Base-by-base conservation (phyloP, 2,888 invertebrate species). In the Timandra comae region DNA sequence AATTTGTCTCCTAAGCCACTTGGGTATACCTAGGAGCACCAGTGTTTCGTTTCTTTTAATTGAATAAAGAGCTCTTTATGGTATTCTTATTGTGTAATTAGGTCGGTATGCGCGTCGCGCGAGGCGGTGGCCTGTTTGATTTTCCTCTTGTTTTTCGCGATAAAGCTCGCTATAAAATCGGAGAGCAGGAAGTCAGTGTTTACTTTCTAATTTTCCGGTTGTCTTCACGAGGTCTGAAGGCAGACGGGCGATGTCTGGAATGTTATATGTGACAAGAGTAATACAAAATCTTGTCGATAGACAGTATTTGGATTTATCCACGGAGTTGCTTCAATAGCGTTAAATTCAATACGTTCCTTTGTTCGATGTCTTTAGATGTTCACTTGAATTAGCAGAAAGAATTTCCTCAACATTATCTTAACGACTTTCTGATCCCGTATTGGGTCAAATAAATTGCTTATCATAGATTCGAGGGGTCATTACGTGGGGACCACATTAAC, bases 141-240 rank as follows among this genome's bases (percentile, higher is more conserved):
- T 43, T 37, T 39, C 23, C 30, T 40, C 35, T 30, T 39, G 47
- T 60, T 57, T 60, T 51, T 44, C 43, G 35, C 41, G 36, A 55
- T 56, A 51, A 57, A 59, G 57, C 57, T 53, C 43, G 43, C 48
- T 58, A 55, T 55, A 59, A 59, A 66, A 58, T 63, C 49, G 43
- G 46, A 45, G 47, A 49, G 55, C 51, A 56, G 57, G 59, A 63
- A 67, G 68, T 59, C 62, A 56, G 53, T 79, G 69, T 81, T 78
- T 78, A 73, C 70, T 79, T 78, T 81, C 67, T 81, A 79, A 84
- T 84, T 82, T 82, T 82, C 80, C 79, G 81, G 74, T 67, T 82
- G 81, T 82, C 82, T 78, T 68, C 74, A 57, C 75, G 63, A 67
- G 59, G 67, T 71, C 70, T 68, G 62, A 62, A 58, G 59, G 57